These are phyloP conservation scores for Rhopalosiphum padi DNA, from an alignment of 1,140 invertebrate species.

Conservation along the genomic window DNA sequence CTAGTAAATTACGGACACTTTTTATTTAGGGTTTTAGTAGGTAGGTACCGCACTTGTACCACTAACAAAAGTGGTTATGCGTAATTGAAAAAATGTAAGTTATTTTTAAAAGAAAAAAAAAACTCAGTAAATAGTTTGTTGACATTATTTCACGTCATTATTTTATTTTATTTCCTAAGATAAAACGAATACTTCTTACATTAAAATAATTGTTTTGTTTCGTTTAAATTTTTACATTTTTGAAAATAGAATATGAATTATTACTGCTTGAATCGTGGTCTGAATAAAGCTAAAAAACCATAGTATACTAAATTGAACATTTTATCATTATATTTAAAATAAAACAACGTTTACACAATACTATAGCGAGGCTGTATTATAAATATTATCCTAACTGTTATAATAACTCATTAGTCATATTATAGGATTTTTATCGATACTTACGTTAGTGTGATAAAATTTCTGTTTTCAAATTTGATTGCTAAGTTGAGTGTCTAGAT, in stretches of 20 bases:
- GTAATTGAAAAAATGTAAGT: slow-evolving; percentile 4
- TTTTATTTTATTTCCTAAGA: not conserved
- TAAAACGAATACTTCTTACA: not conserved
- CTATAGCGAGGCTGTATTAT: not conserved
- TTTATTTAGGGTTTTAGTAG: not conserved
- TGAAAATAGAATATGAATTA: not conserved
- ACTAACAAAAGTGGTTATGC: not conserved
- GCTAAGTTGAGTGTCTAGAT: not conserved
- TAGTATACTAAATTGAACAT: not conserved
- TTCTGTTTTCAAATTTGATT: not conserved
- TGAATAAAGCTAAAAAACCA: not conserved
- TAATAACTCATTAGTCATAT: not conserved
- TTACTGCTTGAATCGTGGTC: not conserved
- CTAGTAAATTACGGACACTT: not conserved
- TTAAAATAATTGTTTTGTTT: not conserved
- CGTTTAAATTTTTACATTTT: not conserved
- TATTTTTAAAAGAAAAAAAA: slow-evolving; percentile 14
- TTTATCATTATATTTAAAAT: not conserved
- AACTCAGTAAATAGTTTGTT: not conserved
- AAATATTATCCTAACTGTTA: not conserved
- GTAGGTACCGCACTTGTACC: not conserved
- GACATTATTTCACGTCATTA: not conserved
- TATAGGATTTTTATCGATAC: not conserved
- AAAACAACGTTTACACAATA: not conserved
- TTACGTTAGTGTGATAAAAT: not conserved